phyloP scores from a whole-genome alignment of 2,797 vertebrate genomes.

The Anabacerthia variegaticeps region DNA sequence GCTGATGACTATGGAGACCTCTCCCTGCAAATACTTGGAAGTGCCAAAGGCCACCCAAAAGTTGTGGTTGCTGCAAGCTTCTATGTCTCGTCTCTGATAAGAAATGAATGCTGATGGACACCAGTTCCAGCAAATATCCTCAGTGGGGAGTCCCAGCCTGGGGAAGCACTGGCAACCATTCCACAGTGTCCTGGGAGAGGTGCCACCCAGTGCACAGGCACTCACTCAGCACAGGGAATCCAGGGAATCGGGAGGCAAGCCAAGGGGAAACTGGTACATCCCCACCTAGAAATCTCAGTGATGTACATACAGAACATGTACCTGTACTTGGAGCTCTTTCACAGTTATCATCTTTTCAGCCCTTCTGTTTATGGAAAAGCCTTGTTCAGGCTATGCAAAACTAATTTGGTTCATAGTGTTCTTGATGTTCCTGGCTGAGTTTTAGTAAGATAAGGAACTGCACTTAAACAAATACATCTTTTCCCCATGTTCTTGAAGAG shows the following conservation, averaged over 20 bases:
- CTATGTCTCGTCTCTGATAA: not conserved
- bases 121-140: rapidly evolving
- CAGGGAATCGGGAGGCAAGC: not conserved
- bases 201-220: not conserved
- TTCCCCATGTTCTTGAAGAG: not conserved
- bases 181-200: not conserved
- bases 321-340: not conserved
- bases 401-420: not conserved
- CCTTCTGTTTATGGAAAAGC: not conserved
- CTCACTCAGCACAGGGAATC: not conserved
- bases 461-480: not conserved
- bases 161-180: not conserved
- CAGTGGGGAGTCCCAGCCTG: rapidly evolving
- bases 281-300: not conserved
- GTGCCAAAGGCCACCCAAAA: not conserved
- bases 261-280: not conserved
- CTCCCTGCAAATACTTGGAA: not conserved
- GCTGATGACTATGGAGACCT: not conserved
- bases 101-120: not conserved
- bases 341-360: not conserved
- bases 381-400: not conserved
- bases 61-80: not conserved
- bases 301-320: not conserved
- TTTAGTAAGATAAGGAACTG: not conserved
- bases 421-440: not conserved